A percentile compares a stretch with the other conserved stretches of the same genome.
Evolutionary conservation across 2,888 invertebrate genomes (phyloP).

Genomic region (Andrena hattorfiana): DNA sequence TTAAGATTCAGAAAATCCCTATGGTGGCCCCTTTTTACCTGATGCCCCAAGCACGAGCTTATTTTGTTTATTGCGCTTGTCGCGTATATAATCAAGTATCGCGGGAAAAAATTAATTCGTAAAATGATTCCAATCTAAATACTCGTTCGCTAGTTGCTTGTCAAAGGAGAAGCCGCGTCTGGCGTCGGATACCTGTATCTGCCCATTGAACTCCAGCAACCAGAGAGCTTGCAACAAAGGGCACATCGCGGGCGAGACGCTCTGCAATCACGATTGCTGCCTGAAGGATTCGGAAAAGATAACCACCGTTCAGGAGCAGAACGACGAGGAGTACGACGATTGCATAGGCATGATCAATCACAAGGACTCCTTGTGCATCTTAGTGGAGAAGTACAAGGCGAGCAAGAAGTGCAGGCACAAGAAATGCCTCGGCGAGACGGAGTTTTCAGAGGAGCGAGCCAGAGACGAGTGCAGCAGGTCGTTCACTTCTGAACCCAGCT

Average conservation of each 20-base stretch:
- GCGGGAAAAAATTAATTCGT: background rate
- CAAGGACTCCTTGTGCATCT: conserved; percentile 80
- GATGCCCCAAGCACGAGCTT: too few relatives aligned
- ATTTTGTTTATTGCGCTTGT: background rate
- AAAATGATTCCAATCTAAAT: background rate
- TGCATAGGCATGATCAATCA: conserved; percentile 72
- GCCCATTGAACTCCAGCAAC: conserved; percentile 1
- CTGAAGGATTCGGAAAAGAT: conserved; percentile 64
- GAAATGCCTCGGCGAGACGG: background rate
- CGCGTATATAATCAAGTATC: background rate
- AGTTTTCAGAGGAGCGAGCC: conserved; percentile 23
- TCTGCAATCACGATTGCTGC: conserved; percentile 32
- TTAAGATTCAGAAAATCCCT: too few relatives aligned
- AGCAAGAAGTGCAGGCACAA: conserved; percentile 46
- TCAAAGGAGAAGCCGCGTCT: conserved; percentile 32
- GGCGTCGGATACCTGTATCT: conserved; percentile 41
- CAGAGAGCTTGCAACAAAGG: background rate
- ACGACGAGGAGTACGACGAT: conserved; percentile 65
- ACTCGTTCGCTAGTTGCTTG: conserved; percentile 1
- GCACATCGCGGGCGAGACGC: conserved; percentile 9
- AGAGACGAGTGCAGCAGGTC: conserved; percentile 56
- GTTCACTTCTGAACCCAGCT: conserved; percentile 42
- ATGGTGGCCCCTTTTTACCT: too few relatives aligned
- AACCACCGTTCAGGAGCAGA: conserved; percentile 54
- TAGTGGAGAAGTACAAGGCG: conserved; percentile 76